Percentiles rank a stretch among this genome's conserved stretches.
Evolutionary conservation across 2,113 vertebrate species (phyloP).

Genomic region (Muntiacus reevesi): DNA sequence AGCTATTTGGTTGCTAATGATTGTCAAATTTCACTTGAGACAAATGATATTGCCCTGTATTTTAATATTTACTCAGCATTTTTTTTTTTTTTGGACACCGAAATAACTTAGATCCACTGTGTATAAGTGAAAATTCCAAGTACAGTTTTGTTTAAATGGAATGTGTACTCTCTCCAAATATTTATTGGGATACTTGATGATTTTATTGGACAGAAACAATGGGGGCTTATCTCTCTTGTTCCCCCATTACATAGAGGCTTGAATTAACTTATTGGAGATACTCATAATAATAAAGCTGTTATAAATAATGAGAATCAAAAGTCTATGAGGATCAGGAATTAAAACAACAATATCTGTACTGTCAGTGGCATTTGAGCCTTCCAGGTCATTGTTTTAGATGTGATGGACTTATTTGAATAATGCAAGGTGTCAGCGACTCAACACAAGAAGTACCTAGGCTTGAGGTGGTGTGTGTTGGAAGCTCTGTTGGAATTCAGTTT

Average conservation of each 20-base stretch:
- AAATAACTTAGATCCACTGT: background rate
- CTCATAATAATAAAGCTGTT: background rate
- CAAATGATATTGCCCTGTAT: background rate
- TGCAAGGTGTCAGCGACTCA: background rate
- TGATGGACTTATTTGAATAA: background rate
- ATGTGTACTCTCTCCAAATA: background rate
- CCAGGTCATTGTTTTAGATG: background rate
- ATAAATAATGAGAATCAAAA: background rate
- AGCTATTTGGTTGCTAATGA: background rate
- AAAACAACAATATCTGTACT: background rate
- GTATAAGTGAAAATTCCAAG: background rate
- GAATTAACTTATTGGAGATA: background rate
- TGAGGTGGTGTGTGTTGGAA: background rate
- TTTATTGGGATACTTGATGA: background rate
- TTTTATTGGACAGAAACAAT: background rate
- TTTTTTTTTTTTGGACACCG: background rate
- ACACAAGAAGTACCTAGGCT: background rate
- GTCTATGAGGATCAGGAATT: background rate
- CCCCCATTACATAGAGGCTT: background rate
- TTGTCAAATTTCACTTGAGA: background rate
- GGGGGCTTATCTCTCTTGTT: background rate
- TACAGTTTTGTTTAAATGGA: background rate
- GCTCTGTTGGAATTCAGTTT: background rate
- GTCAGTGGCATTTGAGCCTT: accelerated
- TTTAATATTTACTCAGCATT: slow-evolving; percentile 13